Conservation (phyloP, 1,140 invertebrate genomes). For the Anastrepha ludens region DNA sequence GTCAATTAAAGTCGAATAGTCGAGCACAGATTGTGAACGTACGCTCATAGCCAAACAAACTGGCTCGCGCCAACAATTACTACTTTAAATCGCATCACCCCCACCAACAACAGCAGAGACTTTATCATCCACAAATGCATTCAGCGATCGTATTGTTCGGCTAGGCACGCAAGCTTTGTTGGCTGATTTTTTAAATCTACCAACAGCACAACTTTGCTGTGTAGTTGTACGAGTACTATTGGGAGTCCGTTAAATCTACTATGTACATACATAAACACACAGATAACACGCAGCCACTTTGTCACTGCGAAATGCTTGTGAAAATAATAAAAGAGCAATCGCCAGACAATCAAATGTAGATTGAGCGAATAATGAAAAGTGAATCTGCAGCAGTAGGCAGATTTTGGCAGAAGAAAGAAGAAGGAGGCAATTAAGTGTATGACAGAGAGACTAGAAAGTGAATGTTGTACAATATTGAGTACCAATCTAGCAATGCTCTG, state of each 20-base stretch:
- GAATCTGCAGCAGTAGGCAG: background rate
- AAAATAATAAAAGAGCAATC: background rate
- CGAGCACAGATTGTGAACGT: background rate
- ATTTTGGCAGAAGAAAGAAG: background rate
- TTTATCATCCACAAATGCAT: background rate
- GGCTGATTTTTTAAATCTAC: too few species aligned
- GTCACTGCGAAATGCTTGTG: too few species aligned
- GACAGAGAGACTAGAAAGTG: background rate
- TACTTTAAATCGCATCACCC: background rate
- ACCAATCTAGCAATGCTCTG: too few species aligned
- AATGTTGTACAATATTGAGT: too few species aligned
- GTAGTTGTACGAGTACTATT: background rate
- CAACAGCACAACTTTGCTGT: background rate
- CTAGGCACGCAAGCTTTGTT: background rate
- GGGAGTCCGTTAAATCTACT: background rate
- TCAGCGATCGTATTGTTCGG: background rate
- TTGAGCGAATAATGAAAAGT: background rate
- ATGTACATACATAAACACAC: too few species aligned
- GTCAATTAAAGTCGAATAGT: slow-evolving; percentile 23
- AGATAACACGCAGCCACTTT: too few species aligned
- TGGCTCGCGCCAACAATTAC: slow-evolving; percentile 29
- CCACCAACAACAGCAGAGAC: background rate
- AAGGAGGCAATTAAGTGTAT: background rate
- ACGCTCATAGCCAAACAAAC: background rate
- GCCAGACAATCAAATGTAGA: background rate